Base-by-base conservation (phyloP, 2,113 vertebrate genomes). In the Emydura subglobosa region DNA sequence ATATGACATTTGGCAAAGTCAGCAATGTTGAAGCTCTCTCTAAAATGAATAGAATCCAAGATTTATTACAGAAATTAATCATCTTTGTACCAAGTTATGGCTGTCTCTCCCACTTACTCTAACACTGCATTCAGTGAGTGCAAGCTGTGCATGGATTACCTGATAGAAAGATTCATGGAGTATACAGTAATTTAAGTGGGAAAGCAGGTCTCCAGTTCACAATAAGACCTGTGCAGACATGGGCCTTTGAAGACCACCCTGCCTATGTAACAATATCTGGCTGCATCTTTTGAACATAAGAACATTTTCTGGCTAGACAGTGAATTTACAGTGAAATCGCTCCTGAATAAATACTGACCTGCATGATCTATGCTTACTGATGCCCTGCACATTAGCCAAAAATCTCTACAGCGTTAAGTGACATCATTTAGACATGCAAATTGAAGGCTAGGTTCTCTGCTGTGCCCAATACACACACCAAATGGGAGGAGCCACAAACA, bases 301-400 rank as follows among this genome's bases (percentile, higher is more conserved):
- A 53, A 11, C 54, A 4, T 34, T 14, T 0, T 79, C 50, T 3
- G 25, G 27, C 5, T 4, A 39, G 6, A n/a, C n/a, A 79, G n/a
- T 21, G 17, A 49, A 16, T 0, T 0, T 0, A 3, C 0, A 31
- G 39, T n/a, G 78, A 11, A 79, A 74, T 22, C 86, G 65, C 59
- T 27, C 79, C 13, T 10, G 87, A 88, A 80, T 34, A 0, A 10
- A 25, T 0, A 4, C 29, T 50, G 16, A 59, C 21, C 22, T 74
- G 39, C 1, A 34, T 0, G 0, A 50, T 4, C 50, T n/a, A 2
- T 10, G 9, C 34, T 47, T 82, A 27, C 87, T 57, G 88, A 29
- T 16, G 13, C 25, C 11, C 50, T 91, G n/a, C 2, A 25, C 17
- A 3, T 3, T 4, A 31, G 47, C 2, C 1, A 87, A 89, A 82